Conservation (phyloP, 1,140 invertebrate species). For the Argopecten irradians region DNA sequence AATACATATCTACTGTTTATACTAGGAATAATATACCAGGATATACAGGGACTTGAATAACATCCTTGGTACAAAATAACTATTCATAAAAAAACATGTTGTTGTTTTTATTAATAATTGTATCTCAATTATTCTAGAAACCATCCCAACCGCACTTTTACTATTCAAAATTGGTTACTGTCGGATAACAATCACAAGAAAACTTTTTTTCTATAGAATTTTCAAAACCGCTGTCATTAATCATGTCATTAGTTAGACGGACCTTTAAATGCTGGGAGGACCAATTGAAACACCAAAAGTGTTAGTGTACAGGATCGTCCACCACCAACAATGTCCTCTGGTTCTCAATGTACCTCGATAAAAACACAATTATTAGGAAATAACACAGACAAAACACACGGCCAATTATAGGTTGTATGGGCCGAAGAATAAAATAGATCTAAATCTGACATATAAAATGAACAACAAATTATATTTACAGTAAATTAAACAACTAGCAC, state of each 20-base stretch:
- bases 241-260: background rate
- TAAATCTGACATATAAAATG: background rate
- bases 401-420: background rate
- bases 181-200: background rate
- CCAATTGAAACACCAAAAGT: no score
- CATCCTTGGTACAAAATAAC: no score
- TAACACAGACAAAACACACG: background rate
- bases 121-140: no score
- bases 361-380: background rate
- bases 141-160: no score
- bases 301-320: background rate
- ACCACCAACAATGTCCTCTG: background rate
- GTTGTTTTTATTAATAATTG: no score
- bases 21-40: no score
- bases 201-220: background rate
- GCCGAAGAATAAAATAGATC: background rate
- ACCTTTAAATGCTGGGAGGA: background rate
- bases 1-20: no score
- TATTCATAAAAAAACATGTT: no score
- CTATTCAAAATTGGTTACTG: no score
- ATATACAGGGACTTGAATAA: no score
- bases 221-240: background rate
- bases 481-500: background rate
- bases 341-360: background rate
- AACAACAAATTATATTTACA: slow-evolving; percentile 23